Conservation (phyloP, 2,113 vertebrate species). For the Scartelaos histophorus region DNA sequence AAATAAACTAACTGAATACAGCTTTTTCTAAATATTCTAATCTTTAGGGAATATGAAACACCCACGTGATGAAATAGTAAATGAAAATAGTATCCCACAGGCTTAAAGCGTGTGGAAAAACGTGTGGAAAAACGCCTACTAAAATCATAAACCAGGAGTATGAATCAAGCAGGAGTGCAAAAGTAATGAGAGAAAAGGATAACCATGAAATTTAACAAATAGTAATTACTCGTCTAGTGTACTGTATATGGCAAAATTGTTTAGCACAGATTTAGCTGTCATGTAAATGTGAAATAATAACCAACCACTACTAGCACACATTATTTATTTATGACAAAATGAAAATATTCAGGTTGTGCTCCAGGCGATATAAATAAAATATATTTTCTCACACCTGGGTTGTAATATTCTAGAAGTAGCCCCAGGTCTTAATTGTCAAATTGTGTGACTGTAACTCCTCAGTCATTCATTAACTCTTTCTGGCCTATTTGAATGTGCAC, state of each 20-base stretch:
- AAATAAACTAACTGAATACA: conserved; percentile 7
- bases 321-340: not conserved
- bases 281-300: conserved; percentile 2
- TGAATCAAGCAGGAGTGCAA: conserved; percentile 4
- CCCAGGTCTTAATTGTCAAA: not conserved
- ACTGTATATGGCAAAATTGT: not conserved
- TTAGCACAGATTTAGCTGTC: not conserved
- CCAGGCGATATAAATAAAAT: not conserved
- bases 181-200: conserved; percentile 11
- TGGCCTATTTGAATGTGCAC: not conserved
- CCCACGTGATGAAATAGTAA: conserved; percentile 48
- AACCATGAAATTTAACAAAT: conserved; percentile 1
- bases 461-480: not conserved
- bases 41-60: conserved; percentile 42
- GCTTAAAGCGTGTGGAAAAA: conserved; percentile 32
- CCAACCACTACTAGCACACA: not conserved
- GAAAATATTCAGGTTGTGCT: conserved; percentile 8
- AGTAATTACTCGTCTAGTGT: not conserved
- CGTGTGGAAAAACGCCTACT: conserved; percentile 39
- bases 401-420: not conserved
- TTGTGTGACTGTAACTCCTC: not conserved
- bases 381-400: not conserved
- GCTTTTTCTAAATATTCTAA: conserved; percentile 12
- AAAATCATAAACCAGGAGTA: conserved; percentile 17
- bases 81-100: conserved; percentile 38